Percentiles rank a stretch among this genome's conserved stretches.
Conservation (phyloP, 2,888 invertebrate genomes). For the Eupithecia centaureata region DNA sequence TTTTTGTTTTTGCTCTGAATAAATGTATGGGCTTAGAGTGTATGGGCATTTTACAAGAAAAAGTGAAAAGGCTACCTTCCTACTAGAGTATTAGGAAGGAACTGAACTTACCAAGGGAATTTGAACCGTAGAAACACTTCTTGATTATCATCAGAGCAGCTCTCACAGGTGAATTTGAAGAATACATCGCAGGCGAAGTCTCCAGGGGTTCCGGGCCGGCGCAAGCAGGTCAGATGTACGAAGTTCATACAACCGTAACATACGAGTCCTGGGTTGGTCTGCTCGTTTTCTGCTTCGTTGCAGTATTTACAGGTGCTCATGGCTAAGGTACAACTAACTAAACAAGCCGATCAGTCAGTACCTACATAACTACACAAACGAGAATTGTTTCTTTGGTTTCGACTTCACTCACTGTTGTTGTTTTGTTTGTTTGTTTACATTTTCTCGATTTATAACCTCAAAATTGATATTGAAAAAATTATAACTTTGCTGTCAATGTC, state of each 20-base stretch:
- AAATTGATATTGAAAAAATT: too few relatives aligned
- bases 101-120: constrained; percentile 89
- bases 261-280: constrained; percentile 83
- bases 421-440: constrained; percentile 11
- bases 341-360: neutral
- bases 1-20: neutral
- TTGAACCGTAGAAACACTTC: constrained; percentile 86
- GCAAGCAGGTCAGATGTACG: constrained; percentile 87
- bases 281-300: constrained; percentile 77
- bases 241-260: constrained; percentile 85
- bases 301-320: constrained; percentile 84
- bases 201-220: constrained; percentile 87
- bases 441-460: constrained; percentile 17
- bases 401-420: constrained; percentile 10
- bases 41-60: neutral
- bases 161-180: constrained; percentile 87
- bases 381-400: neutral
- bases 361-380: neutral
- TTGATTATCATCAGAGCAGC: constrained; percentile 83
- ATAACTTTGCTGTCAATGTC: too few relatives aligned
- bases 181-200: constrained; percentile 90
- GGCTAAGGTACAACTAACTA: constrained; percentile 20
- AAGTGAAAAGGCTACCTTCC: neutral
- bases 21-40: neutral
- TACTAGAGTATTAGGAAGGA: too few relatives aligned